phyloP scores from a whole-genome alignment of 2,888 invertebrate species.

The Reticulitermes lucifugus region DNA sequence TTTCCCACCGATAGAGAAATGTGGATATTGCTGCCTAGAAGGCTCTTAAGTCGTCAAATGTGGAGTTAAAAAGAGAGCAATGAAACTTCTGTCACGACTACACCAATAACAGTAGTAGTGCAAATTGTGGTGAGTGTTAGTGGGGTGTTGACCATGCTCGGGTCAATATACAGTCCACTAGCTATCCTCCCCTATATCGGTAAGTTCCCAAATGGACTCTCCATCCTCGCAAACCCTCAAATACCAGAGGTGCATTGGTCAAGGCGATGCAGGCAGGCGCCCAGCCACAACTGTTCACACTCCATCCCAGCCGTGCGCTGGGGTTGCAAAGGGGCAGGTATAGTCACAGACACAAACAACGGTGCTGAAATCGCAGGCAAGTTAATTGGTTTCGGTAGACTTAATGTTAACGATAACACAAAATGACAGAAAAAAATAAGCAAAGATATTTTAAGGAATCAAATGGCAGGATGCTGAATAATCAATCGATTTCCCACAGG shows the following conservation, averaged over 20 bases:
- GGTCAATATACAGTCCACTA: slow-evolving; percentile 19
- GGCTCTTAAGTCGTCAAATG: neutral
- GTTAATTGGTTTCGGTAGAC: too few relatives aligned
- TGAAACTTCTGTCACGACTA: neutral
- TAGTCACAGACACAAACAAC: neutral
- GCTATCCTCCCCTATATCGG: neutral
- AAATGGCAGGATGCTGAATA: too few relatives aligned
- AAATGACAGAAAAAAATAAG: too few relatives aligned
- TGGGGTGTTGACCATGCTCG: neutral
- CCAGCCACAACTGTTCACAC: slow-evolving; percentile 14
- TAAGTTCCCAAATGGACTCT: neutral
- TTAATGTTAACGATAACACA: too few relatives aligned
- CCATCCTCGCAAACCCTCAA: neutral
- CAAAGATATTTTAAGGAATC: too few relatives aligned
- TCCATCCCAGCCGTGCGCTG: neutral
- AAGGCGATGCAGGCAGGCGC: neutral
- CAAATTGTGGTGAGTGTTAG: too few relatives aligned
- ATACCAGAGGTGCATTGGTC: slow-evolving; percentile 18
- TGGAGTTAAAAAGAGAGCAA: neutral
- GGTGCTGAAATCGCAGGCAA: neutral
- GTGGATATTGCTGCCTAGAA: too few relatives aligned
- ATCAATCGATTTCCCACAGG: too few relatives aligned
- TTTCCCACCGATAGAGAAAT: too few relatives aligned
- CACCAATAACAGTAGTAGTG: neutral
- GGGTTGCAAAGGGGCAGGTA: neutral